A percentile compares a stretch with the other conserved stretches of the same genome.
These are phyloP conservation scores for Psittacula derbiana DNA, from an alignment of 2,797 vertebrate species.

Conservation along the genomic window DNA sequence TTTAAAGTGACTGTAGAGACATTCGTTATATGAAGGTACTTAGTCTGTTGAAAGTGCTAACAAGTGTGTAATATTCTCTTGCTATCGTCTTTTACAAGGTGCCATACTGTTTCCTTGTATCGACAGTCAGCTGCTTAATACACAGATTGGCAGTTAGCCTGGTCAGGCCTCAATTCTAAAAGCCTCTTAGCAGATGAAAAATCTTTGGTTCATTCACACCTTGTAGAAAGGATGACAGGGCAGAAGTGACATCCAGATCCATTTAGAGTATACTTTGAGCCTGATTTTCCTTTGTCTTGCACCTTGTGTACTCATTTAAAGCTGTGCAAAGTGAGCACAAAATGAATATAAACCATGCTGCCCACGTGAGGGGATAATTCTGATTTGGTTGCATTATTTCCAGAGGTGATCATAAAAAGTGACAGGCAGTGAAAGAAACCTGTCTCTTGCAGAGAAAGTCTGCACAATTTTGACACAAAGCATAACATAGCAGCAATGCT, in stretches of 20 bases:
- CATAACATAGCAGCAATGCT: background rate
- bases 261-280: constrained; percentile 36
- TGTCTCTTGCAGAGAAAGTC: background rate
- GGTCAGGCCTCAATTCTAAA: constrained; percentile 19
- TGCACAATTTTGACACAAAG: constrained; percentile 34
- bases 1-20: background rate
- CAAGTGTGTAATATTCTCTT: background rate
- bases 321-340: constrained; percentile 41
- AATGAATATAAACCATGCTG: constrained; percentile 16
- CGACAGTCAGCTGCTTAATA: constrained; percentile 52
- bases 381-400: constrained; percentile 47
- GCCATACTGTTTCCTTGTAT: constrained; percentile 31
- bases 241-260: constrained; percentile 61
- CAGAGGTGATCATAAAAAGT: constrained; percentile 13
- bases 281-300: constrained; percentile 37
- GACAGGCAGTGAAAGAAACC: constrained; percentile 10
- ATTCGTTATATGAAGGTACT: background rate
- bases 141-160: constrained; percentile 54
- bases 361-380: background rate
- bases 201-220: constrained; percentile 65
- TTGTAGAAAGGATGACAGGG: constrained; percentile 65
- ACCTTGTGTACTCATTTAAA: constrained; percentile 44
- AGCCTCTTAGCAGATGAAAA: constrained; percentile 64
- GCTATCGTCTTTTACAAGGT: constrained; percentile 3
- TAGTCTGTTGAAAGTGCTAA: constrained; percentile 1